Evolutionary conservation across 2,888 invertebrate species (phyloP).

Genomic region (Trichogramma dendrolimi): DNA sequence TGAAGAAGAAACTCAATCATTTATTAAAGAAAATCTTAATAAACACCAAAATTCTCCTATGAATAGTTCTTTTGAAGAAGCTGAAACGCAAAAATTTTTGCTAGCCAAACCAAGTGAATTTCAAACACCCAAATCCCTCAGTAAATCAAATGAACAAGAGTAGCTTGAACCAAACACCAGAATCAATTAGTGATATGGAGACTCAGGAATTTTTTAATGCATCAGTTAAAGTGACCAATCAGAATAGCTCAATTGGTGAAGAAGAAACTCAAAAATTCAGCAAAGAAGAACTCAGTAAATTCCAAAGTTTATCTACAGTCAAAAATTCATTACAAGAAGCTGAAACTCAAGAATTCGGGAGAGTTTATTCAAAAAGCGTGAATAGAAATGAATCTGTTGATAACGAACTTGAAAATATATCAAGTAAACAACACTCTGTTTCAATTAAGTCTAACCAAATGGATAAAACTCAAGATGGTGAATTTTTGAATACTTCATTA

Average conservation of each 20-base stretch:
- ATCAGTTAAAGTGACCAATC: neutral
- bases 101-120: neutral
- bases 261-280: neutral
- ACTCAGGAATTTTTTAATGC: neutral
- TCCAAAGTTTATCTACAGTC: neutral
- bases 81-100: conserved; percentile 8
- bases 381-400: neutral
- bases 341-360: conserved; percentile 5
- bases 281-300: neutral
- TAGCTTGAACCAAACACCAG: neutral
- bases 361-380: neutral
- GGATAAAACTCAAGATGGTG: no score
- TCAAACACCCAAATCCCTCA: neutral
- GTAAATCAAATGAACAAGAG: neutral
- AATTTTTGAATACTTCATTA: neutral
- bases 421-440: neutral
- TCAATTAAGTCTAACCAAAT: neutral
- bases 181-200: no score
- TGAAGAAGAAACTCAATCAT: conserved; percentile 22
- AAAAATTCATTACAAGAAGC: conserved; percentile 2
- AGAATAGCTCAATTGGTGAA: conserved; percentile 4
- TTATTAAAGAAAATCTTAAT: neutral
- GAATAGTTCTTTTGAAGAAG: neutral
- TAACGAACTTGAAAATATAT: neutral
- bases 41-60: neutral